Percentiles rank a stretch among this genome's conserved stretches.
phyloP scores from a whole-genome alignment of 2,113 vertebrate species.

The Mastomys coucha region DNA sequence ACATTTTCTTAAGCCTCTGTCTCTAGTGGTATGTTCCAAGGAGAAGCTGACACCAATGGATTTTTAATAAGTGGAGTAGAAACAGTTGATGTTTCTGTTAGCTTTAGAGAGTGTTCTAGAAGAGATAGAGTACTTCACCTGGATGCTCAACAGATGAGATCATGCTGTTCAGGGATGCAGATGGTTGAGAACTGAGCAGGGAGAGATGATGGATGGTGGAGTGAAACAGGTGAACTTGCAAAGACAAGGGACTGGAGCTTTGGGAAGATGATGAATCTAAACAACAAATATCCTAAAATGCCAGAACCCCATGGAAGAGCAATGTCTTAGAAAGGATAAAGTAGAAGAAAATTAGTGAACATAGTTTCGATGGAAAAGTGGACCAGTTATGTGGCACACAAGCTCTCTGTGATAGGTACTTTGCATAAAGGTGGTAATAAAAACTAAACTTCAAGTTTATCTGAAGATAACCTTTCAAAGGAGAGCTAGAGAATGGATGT shows the following conservation, averaged over 20 bases:
- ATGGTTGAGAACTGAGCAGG: neutral
- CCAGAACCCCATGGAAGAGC: neutral
- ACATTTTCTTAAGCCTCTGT: neutral
- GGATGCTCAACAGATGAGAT: neutral
- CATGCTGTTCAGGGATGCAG: neutral
- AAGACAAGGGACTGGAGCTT: neutral
- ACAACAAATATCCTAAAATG: neutral
- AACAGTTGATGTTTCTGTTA: neutral
- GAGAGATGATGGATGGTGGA: neutral
- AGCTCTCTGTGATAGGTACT: neutral
- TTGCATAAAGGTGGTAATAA: neutral
- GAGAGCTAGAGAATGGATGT: neutral
- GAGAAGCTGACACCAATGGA: neutral
- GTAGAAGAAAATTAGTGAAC: neutral
- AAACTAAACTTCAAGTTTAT: neutral
- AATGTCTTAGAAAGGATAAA: neutral
- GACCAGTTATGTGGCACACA: neutral
- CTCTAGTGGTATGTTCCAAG: neutral
- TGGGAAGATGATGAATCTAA: slow-evolving; percentile 13
- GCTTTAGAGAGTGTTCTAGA: neutral
- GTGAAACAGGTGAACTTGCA: neutral
- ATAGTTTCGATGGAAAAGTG: neutral
- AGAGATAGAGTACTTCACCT: neutral
- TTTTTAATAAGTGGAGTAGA: neutral
- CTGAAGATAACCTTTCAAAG: neutral